Percentiles rank a stretch among this genome's conserved stretches.
These are phyloP conservation scores for Zeuzera pyrina DNA, from an alignment of 2,888 invertebrate species.

Conservation along the genomic window DNA sequence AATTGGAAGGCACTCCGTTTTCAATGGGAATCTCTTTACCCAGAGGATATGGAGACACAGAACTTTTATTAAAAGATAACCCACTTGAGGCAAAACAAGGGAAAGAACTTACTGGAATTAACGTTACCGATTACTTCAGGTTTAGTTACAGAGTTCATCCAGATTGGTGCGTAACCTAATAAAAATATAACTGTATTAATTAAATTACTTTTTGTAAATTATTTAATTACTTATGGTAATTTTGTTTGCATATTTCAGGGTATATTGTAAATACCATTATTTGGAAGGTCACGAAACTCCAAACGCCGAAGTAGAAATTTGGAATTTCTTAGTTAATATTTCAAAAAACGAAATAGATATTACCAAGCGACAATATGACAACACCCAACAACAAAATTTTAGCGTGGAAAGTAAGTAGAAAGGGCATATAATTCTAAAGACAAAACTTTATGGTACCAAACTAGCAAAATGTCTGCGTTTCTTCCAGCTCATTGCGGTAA, in stretches of 20 bases:
- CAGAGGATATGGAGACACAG: slow-evolving; percentile 83
- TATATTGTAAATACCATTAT: slow-evolving; percentile 91
- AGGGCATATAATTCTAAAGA: no score
- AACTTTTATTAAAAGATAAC: slow-evolving; percentile 84
- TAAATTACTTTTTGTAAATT: not conserved
- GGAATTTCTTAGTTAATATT: slow-evolving; percentile 82
- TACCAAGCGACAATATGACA: slow-evolving; percentile 52
- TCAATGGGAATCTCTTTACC: slow-evolving; percentile 90
- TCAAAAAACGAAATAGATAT: slow-evolving; percentile 57
- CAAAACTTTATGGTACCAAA: no score
- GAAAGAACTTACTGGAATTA: slow-evolving; percentile 76
- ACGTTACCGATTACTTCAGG: slow-evolving; percentile 81
- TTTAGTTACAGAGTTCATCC: slow-evolving; percentile 88
- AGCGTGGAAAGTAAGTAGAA: slow-evolving; percentile 39
- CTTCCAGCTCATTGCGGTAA: slow-evolving; percentile 76
- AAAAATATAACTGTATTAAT: not conserved
- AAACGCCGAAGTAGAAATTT: slow-evolving; percentile 81
- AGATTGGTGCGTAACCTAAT: slow-evolving; percentile 76
- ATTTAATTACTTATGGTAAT: not conserved
- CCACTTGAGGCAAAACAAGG: slow-evolving; percentile 78
- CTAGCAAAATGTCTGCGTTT: not conserved
- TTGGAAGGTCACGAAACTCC: slow-evolving; percentile 82
- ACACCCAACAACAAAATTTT: slow-evolving; percentile 29
- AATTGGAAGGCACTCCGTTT: slow-evolving; percentile 88
- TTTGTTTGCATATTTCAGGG: slow-evolving; percentile 71